phyloP scores from a whole-genome alignment of 2,113 vertebrate genomes.

The Malurus melanocephalus region DNA sequence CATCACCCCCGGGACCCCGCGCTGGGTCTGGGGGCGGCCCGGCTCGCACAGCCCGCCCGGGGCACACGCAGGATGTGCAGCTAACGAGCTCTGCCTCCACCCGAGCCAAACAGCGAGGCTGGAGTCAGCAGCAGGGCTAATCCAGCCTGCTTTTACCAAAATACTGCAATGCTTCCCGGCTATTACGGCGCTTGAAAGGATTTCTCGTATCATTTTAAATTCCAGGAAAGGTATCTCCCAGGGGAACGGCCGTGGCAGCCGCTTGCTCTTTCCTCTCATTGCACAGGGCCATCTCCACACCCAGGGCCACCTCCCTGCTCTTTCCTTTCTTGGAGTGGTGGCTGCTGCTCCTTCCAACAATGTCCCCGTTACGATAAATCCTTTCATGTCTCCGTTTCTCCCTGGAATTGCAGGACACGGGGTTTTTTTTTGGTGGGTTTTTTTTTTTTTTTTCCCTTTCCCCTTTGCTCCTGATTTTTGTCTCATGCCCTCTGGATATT shows the following conservation, averaged over 20 bases:
- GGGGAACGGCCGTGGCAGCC: constrained; percentile 1
- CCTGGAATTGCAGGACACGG: background rate
- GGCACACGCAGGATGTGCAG: background rate
- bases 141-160: background rate
- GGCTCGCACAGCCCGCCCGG: background rate
- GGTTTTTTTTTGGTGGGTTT: too few species aligned
- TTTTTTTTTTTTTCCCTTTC: background rate
- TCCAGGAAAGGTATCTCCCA: constrained; percentile 73
- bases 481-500: constrained; percentile 46
- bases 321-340: constrained; percentile 33
- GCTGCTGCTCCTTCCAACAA: constrained; percentile 50
- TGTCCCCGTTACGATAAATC: constrained; percentile 31
- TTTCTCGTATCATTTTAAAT: constrained; percentile 59
- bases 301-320: constrained; percentile 44
- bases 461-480: constrained; percentile 49
- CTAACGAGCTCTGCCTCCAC: background rate
- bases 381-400: constrained; percentile 58
- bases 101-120: background rate
- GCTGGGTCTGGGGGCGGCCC: background rate
- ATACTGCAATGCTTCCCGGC: background rate
- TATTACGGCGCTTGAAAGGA: background rate
- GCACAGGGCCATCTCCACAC: constrained; percentile 45
- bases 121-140: background rate
- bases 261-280: constrained; percentile 58
- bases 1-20: background rate